phyloP scores from a whole-genome alignment of 30 jellyfish, hydroid and myxozoan species.

The Hydractinia symbiolongicarpus region DNA sequence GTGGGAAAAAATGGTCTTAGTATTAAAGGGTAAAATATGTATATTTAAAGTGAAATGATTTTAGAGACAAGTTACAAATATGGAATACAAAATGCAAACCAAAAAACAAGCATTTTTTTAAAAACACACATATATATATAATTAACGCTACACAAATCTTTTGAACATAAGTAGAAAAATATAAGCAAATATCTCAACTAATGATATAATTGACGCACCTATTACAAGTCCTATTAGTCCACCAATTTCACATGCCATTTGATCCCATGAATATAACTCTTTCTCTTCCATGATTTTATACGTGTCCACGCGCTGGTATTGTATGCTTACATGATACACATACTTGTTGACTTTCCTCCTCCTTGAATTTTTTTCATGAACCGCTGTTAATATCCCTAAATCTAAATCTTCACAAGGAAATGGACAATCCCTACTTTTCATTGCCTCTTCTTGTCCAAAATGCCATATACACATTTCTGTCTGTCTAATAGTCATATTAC shows the following conservation, averaged over 20 bases:
- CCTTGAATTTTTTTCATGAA: not conserved
- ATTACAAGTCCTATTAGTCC: slow-evolving; percentile 12
- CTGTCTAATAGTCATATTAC: not conserved
- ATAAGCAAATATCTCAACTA: slow-evolving; percentile 11
- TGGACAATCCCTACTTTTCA: not conserved
- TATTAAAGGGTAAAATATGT: too few species aligned
- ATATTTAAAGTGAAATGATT: too few species aligned
- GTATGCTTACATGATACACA: not conserved
- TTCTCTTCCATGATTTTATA: slow-evolving; percentile 21
- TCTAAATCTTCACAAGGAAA: slow-evolving; percentile 15
- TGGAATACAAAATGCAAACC: too few species aligned
- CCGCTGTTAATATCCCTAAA: not conserved
- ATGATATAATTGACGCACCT: slow-evolving; percentile 11
- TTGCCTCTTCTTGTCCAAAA: not conserved
- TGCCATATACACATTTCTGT: not conserved
- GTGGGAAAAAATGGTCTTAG: too few species aligned
- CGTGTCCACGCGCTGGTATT: not conserved
- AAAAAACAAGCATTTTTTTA: too few species aligned
- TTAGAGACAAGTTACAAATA: too few species aligned
- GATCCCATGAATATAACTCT: slow-evolving; percentile 19
- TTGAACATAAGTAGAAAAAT: not conserved
- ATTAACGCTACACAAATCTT: not conserved
- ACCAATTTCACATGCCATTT: slow-evolving; percentile 8
- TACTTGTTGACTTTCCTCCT: not conserved
- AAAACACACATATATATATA: too few species aligned